phyloP scores from a whole-genome alignment of 2,797 vertebrate species.

The Platyrinchus mystaceus region DNA sequence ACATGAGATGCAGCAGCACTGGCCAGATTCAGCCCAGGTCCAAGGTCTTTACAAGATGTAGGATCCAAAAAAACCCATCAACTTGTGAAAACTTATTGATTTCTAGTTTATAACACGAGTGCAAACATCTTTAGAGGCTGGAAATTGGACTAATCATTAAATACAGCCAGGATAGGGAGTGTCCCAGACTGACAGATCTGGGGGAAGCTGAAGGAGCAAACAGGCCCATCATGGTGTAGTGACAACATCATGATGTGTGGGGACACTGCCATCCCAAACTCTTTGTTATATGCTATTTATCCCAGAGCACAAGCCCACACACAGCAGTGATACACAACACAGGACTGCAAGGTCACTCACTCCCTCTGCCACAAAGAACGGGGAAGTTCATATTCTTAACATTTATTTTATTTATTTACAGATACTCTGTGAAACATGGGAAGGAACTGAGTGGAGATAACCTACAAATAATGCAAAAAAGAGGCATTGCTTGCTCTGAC shows the following conservation, averaged over 20 bases:
- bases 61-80: neutral
- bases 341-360: neutral
- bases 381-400: neutral
- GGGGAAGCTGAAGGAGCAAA: neutral
- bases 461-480: neutral
- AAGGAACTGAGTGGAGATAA: neutral
- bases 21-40: neutral
- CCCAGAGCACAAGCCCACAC: neutral
- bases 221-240: accelerated
- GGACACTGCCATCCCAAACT: neutral
- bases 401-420: neutral
- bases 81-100: neutral
- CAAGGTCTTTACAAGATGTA: neutral
- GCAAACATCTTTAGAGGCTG: neutral
- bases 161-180: neutral
- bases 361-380: neutral
- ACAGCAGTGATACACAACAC: neutral
- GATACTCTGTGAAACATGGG: neutral
- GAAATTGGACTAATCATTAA: neutral
- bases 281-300: accelerated
- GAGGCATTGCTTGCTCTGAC: neutral
- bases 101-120: neutral
- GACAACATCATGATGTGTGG: no score
- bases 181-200: neutral
- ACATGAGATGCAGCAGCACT: neutral